Base-by-base conservation (phyloP, 1,140 invertebrate genomes). In the Saccostrea cuccullata region DNA sequence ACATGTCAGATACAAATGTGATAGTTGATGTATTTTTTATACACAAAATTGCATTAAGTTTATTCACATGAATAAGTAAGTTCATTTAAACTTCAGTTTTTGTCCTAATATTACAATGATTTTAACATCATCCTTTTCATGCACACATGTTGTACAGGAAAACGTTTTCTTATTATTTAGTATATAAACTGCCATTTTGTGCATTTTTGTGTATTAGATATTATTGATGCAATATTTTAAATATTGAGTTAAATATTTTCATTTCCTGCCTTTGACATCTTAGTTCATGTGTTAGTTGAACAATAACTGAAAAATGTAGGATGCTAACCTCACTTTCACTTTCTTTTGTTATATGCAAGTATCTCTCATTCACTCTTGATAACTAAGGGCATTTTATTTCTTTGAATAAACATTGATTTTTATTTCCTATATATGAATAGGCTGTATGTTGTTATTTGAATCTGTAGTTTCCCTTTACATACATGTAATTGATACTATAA, bases 181-280 rank as follows among this genome's bases (percentile, higher is more conserved):
- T 77, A 36, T 77, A 26, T 30, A 17, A 77, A 36, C 70, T 77
- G 70, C 70, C 70, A 77, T 77, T 77, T 77, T 77, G 26, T 77
- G 70, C 70, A 77, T 77, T 77, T 77, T 77, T 13, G 26, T 47
- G 47, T 47, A 4, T 77, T 36, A 5, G 70, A 77, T 77, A 77
- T 77, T 77, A 77, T 77, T 17, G 70, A 77, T 77, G 70, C 70
- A 77, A 77, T 77, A 77, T 77, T 64, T n/a, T 64, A 20, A 40
- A 30, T 26, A 77, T 77, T 77, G 58, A 64, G 17, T 64, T 64
- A 17, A 36, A 60, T 20, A 60, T 60, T 60, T 13, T 15, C 20
- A 17, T 60, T 60, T 60, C 58, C 8, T 64, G 15, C 58, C 15
- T 20, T 20, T 20, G 5, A 20, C n/a, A 20, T 64, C 15, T n/a